phyloP scores from a whole-genome alignment of 2,888 invertebrate species.

The Mimas tiliae region DNA sequence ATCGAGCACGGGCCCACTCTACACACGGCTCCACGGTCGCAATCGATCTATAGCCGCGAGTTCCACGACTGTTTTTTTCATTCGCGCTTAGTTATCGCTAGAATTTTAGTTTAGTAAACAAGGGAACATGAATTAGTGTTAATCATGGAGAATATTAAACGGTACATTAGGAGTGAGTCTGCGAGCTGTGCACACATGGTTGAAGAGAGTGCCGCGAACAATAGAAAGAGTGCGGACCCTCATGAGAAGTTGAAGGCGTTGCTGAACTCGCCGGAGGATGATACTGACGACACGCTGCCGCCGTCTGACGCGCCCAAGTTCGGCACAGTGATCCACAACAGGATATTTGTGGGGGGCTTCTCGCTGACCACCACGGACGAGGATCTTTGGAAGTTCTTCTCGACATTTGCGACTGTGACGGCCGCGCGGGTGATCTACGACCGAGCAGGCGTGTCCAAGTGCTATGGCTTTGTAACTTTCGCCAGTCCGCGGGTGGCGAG shows the following conservation, averaged over 20 bases:
- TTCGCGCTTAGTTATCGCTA: slow-evolving; percentile 70
- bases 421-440: slow-evolving; percentile 98
- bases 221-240: slow-evolving; percentile 72
- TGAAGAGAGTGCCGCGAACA: slow-evolving; percentile 70
- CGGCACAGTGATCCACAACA: slow-evolving; percentile 95
- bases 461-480: slow-evolving; percentile 93
- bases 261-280: slow-evolving; percentile 75
- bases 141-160: slow-evolving; percentile 74
- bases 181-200: slow-evolving; percentile 81
- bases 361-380: slow-evolving; percentile 96
- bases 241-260: slow-evolving; percentile 78
- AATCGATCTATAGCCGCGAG: slow-evolving; percentile 59
- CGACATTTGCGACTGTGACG: slow-evolving; percentile 94
- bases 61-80: slow-evolving; percentile 40
- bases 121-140: slow-evolving; percentile 72
- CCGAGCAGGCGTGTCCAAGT: slow-evolving; percentile 97
- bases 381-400: slow-evolving; percentile 96
- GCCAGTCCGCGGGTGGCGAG: slow-evolving; percentile 80
- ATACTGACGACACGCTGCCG: slow-evolving; percentile 74
- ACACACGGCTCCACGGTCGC: slow-evolving; percentile 46
- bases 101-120: slow-evolving; percentile 79
- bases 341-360: slow-evolving; percentile 98
- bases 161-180: slow-evolving; percentile 78
- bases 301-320: slow-evolving; percentile 84
- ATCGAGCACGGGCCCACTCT: slow-evolving; percentile 53